These are phyloP conservation scores for Motacilla tschutschensis DNA, from an alignment of 2,113 vertebrate genomes.

Conservation along the genomic window DNA sequence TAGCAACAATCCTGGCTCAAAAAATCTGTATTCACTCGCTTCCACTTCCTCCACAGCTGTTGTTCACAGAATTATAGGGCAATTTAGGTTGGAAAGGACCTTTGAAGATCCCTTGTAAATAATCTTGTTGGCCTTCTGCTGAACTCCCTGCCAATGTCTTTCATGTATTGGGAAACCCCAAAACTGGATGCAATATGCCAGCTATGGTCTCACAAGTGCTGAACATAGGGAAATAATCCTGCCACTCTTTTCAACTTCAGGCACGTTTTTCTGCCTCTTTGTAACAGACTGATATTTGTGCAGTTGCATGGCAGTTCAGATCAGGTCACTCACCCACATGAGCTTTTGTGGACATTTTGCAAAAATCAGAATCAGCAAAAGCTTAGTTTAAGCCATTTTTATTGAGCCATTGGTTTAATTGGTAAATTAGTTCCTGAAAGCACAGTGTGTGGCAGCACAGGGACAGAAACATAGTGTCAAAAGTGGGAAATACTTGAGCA, in stretches of 20 bases:
- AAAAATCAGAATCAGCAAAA: background rate
- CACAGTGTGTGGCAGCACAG: background rate
- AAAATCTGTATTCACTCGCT: background rate
- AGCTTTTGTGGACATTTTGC: background rate
- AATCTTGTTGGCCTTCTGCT: background rate
- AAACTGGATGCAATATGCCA: background rate
- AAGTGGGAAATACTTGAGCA: background rate
- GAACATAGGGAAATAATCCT: background rate
- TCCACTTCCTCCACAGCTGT: slow-evolving; percentile 14
- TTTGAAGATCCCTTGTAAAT: background rate
- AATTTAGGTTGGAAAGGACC: background rate
- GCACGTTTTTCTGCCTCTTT: background rate
- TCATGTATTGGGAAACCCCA: background rate
- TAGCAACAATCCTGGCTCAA: background rate
- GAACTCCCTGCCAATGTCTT: background rate
- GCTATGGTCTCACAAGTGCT: background rate
- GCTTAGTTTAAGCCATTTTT: background rate
- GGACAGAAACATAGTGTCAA: background rate
- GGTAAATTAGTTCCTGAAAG: background rate
- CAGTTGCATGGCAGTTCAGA: background rate
- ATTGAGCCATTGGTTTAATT: background rate
- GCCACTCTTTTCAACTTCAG: background rate
- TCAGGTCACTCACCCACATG: background rate
- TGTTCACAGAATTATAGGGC: background rate
- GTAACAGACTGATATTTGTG: background rate